Percentiles rank a stretch among this genome's conserved stretches.
Conservation (phyloP, 2,113 vertebrate genomes). For the Sigmodon hispidus region DNA sequence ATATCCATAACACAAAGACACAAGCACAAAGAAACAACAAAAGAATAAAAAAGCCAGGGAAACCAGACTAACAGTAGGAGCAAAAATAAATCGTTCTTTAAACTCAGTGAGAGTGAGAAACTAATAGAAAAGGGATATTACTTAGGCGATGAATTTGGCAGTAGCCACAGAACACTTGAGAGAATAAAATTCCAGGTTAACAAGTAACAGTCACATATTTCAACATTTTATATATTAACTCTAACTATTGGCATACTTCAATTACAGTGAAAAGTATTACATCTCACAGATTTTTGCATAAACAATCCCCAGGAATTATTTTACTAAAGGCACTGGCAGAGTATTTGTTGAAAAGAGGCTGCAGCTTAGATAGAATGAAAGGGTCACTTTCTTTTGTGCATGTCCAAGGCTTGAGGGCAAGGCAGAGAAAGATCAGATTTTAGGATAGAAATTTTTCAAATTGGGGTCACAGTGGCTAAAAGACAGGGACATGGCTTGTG, state of each 20-base stretch:
- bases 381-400: conserved; percentile 58
- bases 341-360: conserved; percentile 58
- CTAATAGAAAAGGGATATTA: conserved; percentile 57
- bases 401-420: conserved; percentile 30
- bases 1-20: conserved; percentile 68
- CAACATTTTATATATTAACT: conserved; percentile 64
- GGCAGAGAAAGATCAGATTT: conserved; percentile 35
- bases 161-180: conserved; percentile 1
- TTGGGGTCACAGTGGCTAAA: conserved; percentile 52
- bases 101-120: conserved; percentile 58
- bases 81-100: conserved; percentile 72
- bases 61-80: conserved; percentile 61
- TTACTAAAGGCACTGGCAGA: conserved; percentile 43
- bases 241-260: conserved; percentile 63
- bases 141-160: conserved; percentile 53
- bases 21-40: conserved; percentile 71
- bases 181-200: conserved; percentile 77
- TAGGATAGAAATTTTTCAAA: conserved; percentile 61
- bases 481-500: conserved; percentile 26
- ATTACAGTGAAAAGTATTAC: conserved; percentile 57
- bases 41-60: conserved; percentile 56
- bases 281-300: conserved; percentile 67
- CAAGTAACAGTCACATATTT: conserved; percentile 66
- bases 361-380: conserved; percentile 43
- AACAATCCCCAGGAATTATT: conserved; percentile 72